Conservation (phyloP, 1,140 invertebrate genomes). For the Drosophila saltans region DNA sequence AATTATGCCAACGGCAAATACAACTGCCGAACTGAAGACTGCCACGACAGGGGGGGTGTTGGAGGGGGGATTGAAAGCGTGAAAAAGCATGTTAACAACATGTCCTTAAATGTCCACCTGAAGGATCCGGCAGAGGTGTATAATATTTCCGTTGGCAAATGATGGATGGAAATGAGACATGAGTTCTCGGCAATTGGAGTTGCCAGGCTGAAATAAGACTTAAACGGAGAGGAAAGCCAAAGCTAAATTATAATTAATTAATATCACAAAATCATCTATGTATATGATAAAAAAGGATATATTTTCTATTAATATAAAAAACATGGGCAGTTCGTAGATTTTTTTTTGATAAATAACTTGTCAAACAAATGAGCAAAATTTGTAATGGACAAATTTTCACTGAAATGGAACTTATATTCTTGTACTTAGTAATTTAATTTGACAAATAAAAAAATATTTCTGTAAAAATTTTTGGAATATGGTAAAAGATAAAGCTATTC, state of each 20-base stretch:
- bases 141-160: conserved; percentile 35
- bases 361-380: too few relatives aligned
- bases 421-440: too few relatives aligned
- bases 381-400: too few relatives aligned
- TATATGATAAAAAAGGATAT: too few relatives aligned
- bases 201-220: not conserved
- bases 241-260: not conserved
- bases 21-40: conserved; percentile 23
- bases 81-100: conserved; percentile 73
- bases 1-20: conserved; percentile 63
- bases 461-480: too few relatives aligned
- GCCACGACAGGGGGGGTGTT: not conserved
- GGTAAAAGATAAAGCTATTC: too few relatives aligned
- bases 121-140: conserved; percentile 16
- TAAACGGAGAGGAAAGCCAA: not conserved
- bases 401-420: too few relatives aligned
- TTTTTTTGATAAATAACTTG: too few relatives aligned
- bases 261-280: too few relatives aligned
- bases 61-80: conserved; percentile 28
- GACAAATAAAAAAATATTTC: too few relatives aligned
- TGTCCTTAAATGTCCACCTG: conserved; percentile 51
- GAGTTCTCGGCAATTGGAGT: not conserved
- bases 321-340: too few relatives aligned
- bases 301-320: too few relatives aligned
- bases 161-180: conserved; percentile 38